phyloP scores from a whole-genome alignment of 2,797 vertebrate genomes.

The Notoglanidium macrostoma region DNA sequence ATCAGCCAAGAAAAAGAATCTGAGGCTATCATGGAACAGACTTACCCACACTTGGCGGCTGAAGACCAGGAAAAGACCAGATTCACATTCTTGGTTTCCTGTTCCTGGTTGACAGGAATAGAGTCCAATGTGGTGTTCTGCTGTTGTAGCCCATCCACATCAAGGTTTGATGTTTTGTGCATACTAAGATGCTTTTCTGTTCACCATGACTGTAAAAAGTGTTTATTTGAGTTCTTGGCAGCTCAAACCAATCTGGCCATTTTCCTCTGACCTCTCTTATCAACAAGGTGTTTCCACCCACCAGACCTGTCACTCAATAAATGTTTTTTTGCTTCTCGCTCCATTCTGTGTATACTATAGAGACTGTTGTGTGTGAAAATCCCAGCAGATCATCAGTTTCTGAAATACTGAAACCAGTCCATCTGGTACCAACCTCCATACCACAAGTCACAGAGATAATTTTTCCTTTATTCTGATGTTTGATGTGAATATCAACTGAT shows the following conservation, averaged over 20 bases:
- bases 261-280: neutral
- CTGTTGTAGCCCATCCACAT: too few species aligned
- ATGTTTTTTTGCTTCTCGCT: neutral
- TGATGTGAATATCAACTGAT: neutral
- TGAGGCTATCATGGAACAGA: too few species aligned
- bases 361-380: neutral
- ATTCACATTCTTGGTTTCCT: too few species aligned
- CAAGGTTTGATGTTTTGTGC: too few species aligned
- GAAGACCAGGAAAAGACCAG: too few species aligned
- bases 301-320: neutral
- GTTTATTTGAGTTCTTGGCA: neutral
- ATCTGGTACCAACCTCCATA: neutral
- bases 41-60: too few species aligned
- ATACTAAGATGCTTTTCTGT: too few species aligned
- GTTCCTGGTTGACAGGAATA: too few species aligned
- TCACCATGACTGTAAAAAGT: too few species aligned
- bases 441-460: neutral
- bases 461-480: neutral
- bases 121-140: too few species aligned
- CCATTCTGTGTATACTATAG: neutral
- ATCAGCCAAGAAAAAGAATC: too few species aligned
- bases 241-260: neutral
- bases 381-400: neutral
- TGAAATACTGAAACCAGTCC: neutral
- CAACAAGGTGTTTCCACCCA: neutral